Evolutionary conservation across 2,113 vertebrate species (phyloP).

Genomic region (Oncorhynchus nerka): DNA sequence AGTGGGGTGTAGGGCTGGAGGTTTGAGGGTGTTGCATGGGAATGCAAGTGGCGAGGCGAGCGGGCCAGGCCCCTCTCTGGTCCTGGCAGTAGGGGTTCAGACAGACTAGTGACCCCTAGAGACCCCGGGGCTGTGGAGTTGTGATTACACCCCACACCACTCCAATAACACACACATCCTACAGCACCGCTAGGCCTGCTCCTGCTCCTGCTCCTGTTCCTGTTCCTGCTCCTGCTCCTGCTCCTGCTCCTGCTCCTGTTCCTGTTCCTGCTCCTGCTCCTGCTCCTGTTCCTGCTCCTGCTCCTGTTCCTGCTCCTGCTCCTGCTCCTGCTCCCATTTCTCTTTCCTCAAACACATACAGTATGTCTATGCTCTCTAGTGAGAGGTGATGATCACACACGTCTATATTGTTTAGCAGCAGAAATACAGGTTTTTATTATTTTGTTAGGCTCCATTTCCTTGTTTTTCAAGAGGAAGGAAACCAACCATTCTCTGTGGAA

Average conservation of each 20-base stretch:
- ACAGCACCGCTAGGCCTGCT: background rate
- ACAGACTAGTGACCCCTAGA: slow-evolving; percentile 42
- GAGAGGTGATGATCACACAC: background rate
- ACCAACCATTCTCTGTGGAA: slow-evolving; percentile 11
- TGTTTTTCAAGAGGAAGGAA: slow-evolving; percentile 41
- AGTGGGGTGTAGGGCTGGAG: background rate
- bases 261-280: too few species aligned
- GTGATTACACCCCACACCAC: slow-evolving; percentile 9
- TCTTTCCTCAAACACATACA: background rate
- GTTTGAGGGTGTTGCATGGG: slow-evolving; percentile 21
- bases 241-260: too few species aligned
- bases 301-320: too few species aligned
- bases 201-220: too few species aligned
- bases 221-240: too few species aligned
- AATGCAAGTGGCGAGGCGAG: slow-evolving; percentile 22
- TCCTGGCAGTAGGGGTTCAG: slow-evolving; percentile 23
- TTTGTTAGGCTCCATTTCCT: slow-evolving; percentile 44
- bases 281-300: too few species aligned
- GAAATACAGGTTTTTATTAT: slow-evolving; percentile 37
- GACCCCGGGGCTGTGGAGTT: slow-evolving; percentile 7
- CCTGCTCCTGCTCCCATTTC: background rate
- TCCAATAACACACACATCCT: slow-evolving; percentile 47
- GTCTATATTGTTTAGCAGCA: background rate
- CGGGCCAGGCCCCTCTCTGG: background rate
- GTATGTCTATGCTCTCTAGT: too few species aligned